Percentiles rank a stretch among this genome's conserved stretches.
Evolutionary conservation across 2,113 vertebrate genomes (phyloP).

Genomic region (Elgaria multicarinata): DNA sequence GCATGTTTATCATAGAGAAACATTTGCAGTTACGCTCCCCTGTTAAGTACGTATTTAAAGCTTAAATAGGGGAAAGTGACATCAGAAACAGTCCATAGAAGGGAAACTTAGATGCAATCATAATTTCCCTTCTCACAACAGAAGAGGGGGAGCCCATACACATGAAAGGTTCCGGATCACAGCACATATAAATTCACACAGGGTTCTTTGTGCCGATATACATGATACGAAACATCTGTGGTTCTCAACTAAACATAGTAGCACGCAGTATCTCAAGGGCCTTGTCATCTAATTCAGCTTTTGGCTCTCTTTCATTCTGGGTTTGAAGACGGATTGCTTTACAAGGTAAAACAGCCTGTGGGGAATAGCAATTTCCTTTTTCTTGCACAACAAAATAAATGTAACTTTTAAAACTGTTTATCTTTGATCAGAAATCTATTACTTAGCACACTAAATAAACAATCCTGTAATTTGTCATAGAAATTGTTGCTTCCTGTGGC

Average conservation of each 20-base stretch:
- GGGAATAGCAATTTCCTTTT: conserved; percentile 88
- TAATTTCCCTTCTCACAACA: conserved; percentile 8
- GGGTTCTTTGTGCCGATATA: conserved; percentile 12
- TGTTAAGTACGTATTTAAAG: neutral
- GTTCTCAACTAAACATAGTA: conserved; percentile 69
- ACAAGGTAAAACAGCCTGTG: conserved; percentile 84
- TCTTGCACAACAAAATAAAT: conserved; percentile 79
- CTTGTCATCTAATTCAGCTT: conserved; percentile 76
- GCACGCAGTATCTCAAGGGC: conserved; percentile 72
- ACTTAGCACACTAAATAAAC: conserved; percentile 83
- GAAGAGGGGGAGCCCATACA: neutral
- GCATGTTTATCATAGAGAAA: neutral
- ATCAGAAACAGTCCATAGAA: neutral
- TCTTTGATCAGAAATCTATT: conserved; percentile 89
- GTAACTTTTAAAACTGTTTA: conserved; percentile 84
- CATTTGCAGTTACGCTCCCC: neutral
- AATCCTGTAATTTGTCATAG: conserved; percentile 82
- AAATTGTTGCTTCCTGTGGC: conserved; percentile 86
- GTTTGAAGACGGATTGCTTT: conserved; percentile 82
- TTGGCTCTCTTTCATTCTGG: conserved; percentile 74
- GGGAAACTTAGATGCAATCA: neutral
- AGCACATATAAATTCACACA: neutral
- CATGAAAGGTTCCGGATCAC: conserved; percentile 25
- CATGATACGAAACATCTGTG: conserved; percentile 72
- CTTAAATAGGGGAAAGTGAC: neutral